Conservation (phyloP, 2,113 vertebrate species). For the Ranitomeya imitator region DNA sequence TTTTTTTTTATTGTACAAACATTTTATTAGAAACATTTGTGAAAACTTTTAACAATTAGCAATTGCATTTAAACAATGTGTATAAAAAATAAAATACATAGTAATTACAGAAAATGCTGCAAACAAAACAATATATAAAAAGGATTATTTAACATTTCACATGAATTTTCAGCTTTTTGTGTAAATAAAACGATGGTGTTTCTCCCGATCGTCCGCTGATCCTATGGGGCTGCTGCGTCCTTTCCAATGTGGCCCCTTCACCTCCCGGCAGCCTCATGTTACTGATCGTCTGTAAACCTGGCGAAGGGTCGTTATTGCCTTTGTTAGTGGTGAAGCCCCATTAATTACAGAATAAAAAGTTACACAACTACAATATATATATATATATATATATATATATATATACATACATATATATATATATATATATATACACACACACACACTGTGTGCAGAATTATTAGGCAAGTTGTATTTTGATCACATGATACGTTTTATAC, state of each 20-base stretch:
- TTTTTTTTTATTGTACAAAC: neutral
- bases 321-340: neutral
- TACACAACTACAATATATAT: neutral
- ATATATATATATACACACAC: no score
- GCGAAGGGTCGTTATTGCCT: no score
- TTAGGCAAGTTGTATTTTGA: no score
- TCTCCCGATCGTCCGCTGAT: neutral
- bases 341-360: neutral
- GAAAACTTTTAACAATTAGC: constrained; percentile 6
- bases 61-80: neutral
- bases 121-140: neutral
- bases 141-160: neutral
- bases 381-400: no score
- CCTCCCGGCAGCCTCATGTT: neutral
- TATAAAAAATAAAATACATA: neutral
- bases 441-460: no score
- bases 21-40: constrained; percentile 23
- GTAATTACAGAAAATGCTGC: neutral
- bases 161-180: neutral
- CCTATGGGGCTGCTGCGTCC: neutral
- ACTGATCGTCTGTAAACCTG: no score
- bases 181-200: neutral
- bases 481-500: no score
- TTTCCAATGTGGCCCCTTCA: neutral
- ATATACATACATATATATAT: no score